Conservation (phyloP, 2,113 vertebrate species). For the Mustelus asterias region DNA sequence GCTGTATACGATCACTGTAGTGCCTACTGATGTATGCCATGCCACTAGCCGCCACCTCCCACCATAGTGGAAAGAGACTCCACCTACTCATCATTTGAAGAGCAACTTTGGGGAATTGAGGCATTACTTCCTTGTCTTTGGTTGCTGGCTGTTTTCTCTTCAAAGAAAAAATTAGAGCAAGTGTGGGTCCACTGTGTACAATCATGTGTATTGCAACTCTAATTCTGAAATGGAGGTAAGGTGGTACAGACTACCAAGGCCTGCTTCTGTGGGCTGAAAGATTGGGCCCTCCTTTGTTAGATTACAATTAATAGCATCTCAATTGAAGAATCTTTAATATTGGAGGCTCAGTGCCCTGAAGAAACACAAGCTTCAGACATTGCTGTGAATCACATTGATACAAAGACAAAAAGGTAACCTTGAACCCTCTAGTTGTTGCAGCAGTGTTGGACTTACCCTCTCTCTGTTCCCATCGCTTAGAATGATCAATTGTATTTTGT, state of each 20-base stretch:
- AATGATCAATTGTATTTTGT: not conserved
- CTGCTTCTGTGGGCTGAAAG: not conserved
- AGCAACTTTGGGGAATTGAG: not conserved
- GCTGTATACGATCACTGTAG: not conserved
- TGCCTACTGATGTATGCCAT: not conserved
- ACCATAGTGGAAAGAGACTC: not conserved
- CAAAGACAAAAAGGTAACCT: not conserved
- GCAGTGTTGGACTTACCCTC: not conserved
- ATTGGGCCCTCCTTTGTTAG: not conserved
- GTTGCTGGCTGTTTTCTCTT: not conserved
- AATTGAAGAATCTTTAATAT: not conserved
- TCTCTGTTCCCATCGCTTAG: too few species aligned
- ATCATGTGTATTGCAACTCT: not conserved
- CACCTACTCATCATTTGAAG: not conserved
- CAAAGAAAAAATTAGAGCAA: not conserved
- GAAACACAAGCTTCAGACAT: not conserved
- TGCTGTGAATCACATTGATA: not conserved
- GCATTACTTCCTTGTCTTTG: not conserved
- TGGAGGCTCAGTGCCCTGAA: not conserved
- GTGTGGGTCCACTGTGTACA: not conserved
- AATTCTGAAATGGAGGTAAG: not conserved
- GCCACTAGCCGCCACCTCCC: not conserved
- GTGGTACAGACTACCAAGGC: not conserved
- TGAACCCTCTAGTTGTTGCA: not conserved
- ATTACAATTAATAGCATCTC: not conserved